Evolutionary conservation across 2,797 vertebrate genomes (phyloP).

Genomic region (Labroides dimidiatus): DNA sequence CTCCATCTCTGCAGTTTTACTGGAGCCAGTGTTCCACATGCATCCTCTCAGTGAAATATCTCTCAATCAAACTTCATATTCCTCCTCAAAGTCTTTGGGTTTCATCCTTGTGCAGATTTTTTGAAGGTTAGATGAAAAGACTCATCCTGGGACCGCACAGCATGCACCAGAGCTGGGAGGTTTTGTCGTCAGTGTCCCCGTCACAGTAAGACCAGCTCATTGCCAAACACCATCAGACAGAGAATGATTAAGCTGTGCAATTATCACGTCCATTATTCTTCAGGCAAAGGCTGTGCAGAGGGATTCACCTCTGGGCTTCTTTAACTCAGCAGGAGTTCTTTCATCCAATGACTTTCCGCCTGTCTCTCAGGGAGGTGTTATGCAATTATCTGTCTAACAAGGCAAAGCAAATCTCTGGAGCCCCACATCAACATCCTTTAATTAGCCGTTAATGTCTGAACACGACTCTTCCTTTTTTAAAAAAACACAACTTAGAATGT

Average conservation of each 20-base stretch:
- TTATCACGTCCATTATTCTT: slow-evolving; percentile 14
- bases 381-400: slow-evolving; percentile 77
- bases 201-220: background rate
- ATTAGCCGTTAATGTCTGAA: slow-evolving; percentile 62
- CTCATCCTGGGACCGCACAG: background rate
- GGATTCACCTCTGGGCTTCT: slow-evolving; percentile 24
- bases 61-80: background rate
- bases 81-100: background rate
- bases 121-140: slow-evolving; percentile 12
- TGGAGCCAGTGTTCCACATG: no score
- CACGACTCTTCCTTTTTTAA: slow-evolving; percentile 23
- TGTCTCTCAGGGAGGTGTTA: slow-evolving; percentile 49
- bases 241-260: slow-evolving; percentile 13
- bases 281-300: background rate
- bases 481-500: slow-evolving; percentile 26
- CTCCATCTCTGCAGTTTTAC: no score
- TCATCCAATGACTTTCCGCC: background rate
- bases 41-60: background rate
- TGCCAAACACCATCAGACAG: slow-evolving; percentile 12
- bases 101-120: background rate
- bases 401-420: slow-evolving; percentile 61
- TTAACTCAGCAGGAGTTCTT: slow-evolving; percentile 17
- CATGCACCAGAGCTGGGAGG: background rate
- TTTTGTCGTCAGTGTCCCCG: background rate
- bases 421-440: slow-evolving; percentile 59